Conservation (phyloP, 2,797 vertebrate species). For the Denticeps clupeoides region DNA sequence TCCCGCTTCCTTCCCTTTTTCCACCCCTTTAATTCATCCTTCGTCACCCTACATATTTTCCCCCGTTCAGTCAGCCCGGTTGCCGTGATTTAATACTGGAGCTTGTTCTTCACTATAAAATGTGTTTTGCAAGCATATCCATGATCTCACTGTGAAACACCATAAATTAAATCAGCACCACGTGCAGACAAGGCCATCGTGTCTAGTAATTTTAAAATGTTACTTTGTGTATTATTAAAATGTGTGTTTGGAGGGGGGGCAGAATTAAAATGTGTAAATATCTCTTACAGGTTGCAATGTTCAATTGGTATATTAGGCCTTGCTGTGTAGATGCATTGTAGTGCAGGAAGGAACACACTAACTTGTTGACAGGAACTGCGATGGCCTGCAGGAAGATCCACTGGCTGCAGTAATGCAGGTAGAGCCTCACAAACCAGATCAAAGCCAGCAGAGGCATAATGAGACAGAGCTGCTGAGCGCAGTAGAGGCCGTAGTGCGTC, state of each 20-base stretch:
- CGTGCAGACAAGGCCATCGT: constrained; percentile 46
- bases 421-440: constrained; percentile 85
- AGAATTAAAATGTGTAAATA: too few species aligned
- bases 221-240: neutral
- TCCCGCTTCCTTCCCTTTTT: constrained; percentile 14
- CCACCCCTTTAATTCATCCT: constrained; percentile 24
- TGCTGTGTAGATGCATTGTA: too few species aligned
- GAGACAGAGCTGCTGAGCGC: constrained; percentile 59
- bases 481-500: constrained; percentile 37
- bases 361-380: constrained; percentile 83
- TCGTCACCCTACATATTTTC: constrained; percentile 15
- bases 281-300: too few species aligned
- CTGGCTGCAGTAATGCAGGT: constrained; percentile 88
- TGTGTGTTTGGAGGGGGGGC: too few species aligned
- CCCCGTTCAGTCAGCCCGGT: constrained; percentile 33
- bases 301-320: too few species aligned
- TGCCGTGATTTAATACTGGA: constrained; percentile 42
- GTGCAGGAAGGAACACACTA: too few species aligned
- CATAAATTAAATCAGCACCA: constrained; percentile 53
- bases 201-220: neutral
- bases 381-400: constrained; percentile 82
- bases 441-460: constrained; percentile 61
- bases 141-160: constrained; percentile 42
- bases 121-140: constrained; percentile 38
- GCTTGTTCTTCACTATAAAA: constrained; percentile 43